Evolutionary conservation across 1,140 invertebrate genomes (phyloP), one percentile per base, ranked within the genome.

Genomic region (Lutraria rhynchaena): DNA sequence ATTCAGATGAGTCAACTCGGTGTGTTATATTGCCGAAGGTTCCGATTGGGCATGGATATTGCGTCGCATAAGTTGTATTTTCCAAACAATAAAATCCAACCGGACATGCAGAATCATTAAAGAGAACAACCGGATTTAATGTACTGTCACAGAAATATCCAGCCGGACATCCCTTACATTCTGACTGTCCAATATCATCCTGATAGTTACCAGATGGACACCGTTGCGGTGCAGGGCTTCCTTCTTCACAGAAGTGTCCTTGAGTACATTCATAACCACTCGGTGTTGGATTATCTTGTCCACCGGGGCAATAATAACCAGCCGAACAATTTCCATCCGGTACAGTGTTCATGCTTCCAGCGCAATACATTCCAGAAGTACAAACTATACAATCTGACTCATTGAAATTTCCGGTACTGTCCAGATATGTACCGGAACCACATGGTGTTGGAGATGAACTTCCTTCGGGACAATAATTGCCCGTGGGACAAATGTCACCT

Each of bases 281-380:
- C 0, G 90, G 89, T 7, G 49, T 80, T 11, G 84, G 51, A 9
- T 53, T 58, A 58, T 87, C 86, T 61, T 91, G 90, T 65, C 88
- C 90, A 33, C 84, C 87, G 0, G 90, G 90, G 51, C 90, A 91
- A 73, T 90, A 91, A 70, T 90, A 91, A 7, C 90, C 90, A 35
- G 75, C 78, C 37, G 53, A 58, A 80, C 90, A 91, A 4, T 63
- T 84, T 31, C 89, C 90, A 57, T 87, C 83, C 1, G 90, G 90
- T 5, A 82, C n/a, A 31, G 53, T 51, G 53, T 88, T 89, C 27
- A 87, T 88, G 78, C 78, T 84, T 11, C 89, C 90, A 33, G 75
- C 83, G 80, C 90, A 91, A 78, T 90, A 91, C 41, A 67, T 55
- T 24, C 90, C 90, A 29, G 90, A 53, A 9, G 83, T 83, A 76